Evolutionary conservation across 2,888 invertebrate genomes (phyloP), one percentile per base, ranked within the genome.

Genomic region (Yponomeuta cagnagella): DNA sequence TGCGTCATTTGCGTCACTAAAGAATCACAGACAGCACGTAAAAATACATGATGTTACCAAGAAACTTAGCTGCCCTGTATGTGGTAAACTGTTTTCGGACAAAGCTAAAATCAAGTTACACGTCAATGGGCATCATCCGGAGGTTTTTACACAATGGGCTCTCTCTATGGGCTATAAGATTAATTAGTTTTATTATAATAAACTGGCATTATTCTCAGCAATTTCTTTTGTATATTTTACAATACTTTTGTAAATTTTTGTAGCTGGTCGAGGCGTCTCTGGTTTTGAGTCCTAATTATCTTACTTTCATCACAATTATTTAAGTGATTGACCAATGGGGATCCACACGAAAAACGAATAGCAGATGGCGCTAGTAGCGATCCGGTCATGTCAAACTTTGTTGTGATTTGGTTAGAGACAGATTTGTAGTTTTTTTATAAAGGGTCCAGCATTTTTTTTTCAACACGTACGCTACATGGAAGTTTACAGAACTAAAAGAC

Each of bases 11-110:
- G 67, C 70, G 3, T 66, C 66, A 2, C 37, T 31, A 8, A 64
- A 66, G 12, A 23, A 63, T 5, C 63, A 69, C 63, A 48, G 43
- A 9, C 37, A 71, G n/a, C 74, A 74, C 58, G 8, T 37, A 5
- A 66, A 48, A 15, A 63, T 70, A n/a, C 70, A 70, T 37, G 66
- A 70, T 33, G 66, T 66, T 37, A 33, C 48, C 10, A 70, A 58
- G 58, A 65, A 66, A 31, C 52, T 30, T 2, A 31, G 33, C 33
- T 70, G 70, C 37, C 58, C 66, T 10, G 66, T 52, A n/a, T 70
- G 70, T 48, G 37, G 37, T n/a, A 65, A 52, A 31, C 52, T 66
- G 58, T 70, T 69, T 37, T 23, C 33, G 12, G n/a, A 31, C 15
- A 31, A 10, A 31, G n/a, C 43, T 8, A 58, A 31, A 69, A 30